phyloP scores from a whole-genome alignment of 2,888 invertebrate species.

The Cyaniris semiargus region DNA sequence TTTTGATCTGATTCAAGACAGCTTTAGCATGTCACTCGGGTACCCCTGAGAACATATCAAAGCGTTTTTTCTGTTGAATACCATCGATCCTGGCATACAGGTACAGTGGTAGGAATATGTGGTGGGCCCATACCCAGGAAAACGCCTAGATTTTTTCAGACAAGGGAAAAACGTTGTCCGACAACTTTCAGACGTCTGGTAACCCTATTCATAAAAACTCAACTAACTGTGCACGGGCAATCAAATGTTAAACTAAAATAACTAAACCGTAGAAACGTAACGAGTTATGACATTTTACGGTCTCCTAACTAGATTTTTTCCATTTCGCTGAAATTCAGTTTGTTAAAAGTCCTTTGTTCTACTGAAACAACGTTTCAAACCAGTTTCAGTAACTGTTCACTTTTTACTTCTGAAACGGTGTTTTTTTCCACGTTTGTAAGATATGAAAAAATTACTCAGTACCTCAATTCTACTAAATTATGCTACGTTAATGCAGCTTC shows the following conservation, averaged over 20 bases:
- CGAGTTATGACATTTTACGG: conserved; percentile 25
- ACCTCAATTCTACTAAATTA: too few relatives aligned
- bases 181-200: not conserved
- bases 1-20: too few relatives aligned
- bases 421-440: not conserved
- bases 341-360: conserved; percentile 14
- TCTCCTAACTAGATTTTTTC: conserved; percentile 13
- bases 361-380: not conserved
- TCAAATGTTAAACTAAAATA: conserved; percentile 29
- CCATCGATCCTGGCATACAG: too few relatives aligned
- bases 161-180: not conserved
- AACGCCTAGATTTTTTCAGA: not conserved
- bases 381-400: not conserved
- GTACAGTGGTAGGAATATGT: too few relatives aligned
- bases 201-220: conserved; percentile 17
- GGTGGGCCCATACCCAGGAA: too few relatives aligned
- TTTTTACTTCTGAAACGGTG: not conserved
- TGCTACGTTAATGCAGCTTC: too few relatives aligned
- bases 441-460: not conserved
- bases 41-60: too few relatives aligned
- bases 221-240: conserved; percentile 26
- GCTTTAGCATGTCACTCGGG: too few relatives aligned
- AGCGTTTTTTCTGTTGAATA: too few relatives aligned
- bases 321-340: not conserved
- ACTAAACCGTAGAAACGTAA: conserved; percentile 17